Conservation (phyloP, 23 tunicate genomes). For the Phallusia fumigata region DNA sequence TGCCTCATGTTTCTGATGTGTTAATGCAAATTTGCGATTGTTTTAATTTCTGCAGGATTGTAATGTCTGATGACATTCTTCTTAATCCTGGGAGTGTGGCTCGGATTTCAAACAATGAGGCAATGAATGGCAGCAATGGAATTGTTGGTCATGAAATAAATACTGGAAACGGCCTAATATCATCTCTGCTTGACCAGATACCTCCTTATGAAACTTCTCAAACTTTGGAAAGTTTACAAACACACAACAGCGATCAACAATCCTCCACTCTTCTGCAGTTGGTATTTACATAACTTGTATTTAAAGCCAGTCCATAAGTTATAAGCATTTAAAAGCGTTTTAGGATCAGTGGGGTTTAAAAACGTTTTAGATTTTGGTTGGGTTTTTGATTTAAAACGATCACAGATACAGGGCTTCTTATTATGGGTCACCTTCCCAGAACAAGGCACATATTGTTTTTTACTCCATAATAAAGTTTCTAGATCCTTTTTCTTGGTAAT, state of each 20-base stretch:
- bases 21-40: too few species aligned
- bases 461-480: too few species aligned
- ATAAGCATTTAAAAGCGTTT: too few species aligned
- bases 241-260: not conserved
- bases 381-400: too few species aligned
- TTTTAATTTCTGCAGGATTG: not conserved
- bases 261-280: not conserved
- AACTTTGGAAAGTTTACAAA: not conserved
- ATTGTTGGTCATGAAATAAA: not conserved
- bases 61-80: not conserved
- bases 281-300: not conserved
- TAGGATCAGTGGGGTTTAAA: too few species aligned
- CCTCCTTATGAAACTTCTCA: conserved; percentile 45
- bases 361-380: too few species aligned
- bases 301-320: too few species aligned
- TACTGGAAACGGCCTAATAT: conserved; percentile 30
- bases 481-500: too few species aligned
- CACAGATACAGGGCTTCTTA: too few species aligned
- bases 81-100: not conserved
- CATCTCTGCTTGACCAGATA: conserved; percentile 56
- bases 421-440: too few species aligned
- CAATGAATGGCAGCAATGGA: not conserved
- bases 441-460: too few species aligned
- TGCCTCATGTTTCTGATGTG: too few species aligned
- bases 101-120: not conserved